Evolutionary conservation across 2,797 vertebrate genomes (phyloP), one percentile per base, ranked within the genome.

Genomic region (Chelon auratus): DNA sequence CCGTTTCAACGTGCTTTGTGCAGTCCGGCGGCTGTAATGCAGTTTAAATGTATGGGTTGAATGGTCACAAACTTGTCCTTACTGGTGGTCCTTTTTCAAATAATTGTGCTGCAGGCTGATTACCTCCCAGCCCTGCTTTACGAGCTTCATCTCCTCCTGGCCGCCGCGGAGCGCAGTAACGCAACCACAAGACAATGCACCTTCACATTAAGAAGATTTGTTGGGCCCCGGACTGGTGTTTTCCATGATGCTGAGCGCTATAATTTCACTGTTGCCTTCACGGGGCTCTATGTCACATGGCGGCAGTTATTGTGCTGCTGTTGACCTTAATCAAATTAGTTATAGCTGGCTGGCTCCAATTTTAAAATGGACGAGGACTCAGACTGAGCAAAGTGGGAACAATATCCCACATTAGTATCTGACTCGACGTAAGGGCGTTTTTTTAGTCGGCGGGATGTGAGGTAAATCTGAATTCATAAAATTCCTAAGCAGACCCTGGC

Each of bases 271-370:
- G 62, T 72, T 50, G 62, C 87, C 72, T 79, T 84, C 78, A 47
- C 51, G 65, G 62, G 62, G 72, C 77, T 33, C 73, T 77, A 82
- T 56, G 87, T 87, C 73, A 64, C 75, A 63, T 61, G 72, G 59
- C 5, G 9, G 40, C 91, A 73, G 82, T 88, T 78, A 85, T 81
- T 85, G 78, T 86, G 86, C 82, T 78, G 68, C 86, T 74, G 87
- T 87, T 87, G 84, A 93, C 91, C 85, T 82, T 91, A 87, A 90
- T 88, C 67, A 86, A 92, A 93, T 94, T 86, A 91, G 87, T 87
- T 84, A 82, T 84, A 83, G 86, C 81, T 75, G 83, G 77, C 86
- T 85, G 82, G 84, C 88, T 79, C 65, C 61, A 62, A 64, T 78
- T 81, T 86, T 54, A 68, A 89, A 90, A 88, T 59, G 63, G 78